Conservation (phyloP, 2,888 invertebrate genomes). For the Ennomos fuscantarius region DNA sequence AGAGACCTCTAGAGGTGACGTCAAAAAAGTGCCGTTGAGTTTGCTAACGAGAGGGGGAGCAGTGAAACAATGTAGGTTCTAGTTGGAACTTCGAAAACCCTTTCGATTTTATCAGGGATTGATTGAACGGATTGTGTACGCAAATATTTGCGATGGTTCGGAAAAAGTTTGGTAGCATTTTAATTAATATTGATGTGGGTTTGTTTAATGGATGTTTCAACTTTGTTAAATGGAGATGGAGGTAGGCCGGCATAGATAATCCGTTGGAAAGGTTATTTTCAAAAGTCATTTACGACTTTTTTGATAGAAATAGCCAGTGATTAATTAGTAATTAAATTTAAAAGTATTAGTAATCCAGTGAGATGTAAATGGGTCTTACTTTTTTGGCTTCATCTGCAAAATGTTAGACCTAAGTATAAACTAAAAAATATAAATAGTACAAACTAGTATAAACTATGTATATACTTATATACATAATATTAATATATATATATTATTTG, state of each 20-base stretch:
- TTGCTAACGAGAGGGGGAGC: conserved; percentile 77
- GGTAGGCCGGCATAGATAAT: neutral
- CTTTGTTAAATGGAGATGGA: neutral
- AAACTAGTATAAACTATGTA: too few relatives aligned
- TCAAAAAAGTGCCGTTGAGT: conserved; percentile 76
- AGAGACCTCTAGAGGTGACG: conserved; percentile 75
- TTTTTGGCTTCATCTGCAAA: too few relatives aligned
- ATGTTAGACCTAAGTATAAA: too few relatives aligned
- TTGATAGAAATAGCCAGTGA: too few relatives aligned
- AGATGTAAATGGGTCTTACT: too few relatives aligned
- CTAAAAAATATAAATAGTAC: too few relatives aligned
- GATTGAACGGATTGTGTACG: conserved; percentile 50
- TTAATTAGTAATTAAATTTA: too few relatives aligned
- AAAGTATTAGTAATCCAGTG: too few relatives aligned
- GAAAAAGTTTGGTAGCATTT: conserved; percentile 38
- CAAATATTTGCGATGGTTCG: conserved; percentile 39
- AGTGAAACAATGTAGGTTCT: conserved; percentile 69
- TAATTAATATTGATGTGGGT: conserved; percentile 40
- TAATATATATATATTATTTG: too few relatives aligned
- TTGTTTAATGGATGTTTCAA: conserved; percentile 23
- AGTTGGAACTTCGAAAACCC: conserved; percentile 58
- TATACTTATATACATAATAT: too few relatives aligned
- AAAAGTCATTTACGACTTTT: too few relatives aligned
- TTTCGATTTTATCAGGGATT: conserved; percentile 55
- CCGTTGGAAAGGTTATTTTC: too few relatives aligned